Evolutionary conservation across 2,797 vertebrate species (phyloP).

Genomic region (Silurus lanzhouensis): DNA sequence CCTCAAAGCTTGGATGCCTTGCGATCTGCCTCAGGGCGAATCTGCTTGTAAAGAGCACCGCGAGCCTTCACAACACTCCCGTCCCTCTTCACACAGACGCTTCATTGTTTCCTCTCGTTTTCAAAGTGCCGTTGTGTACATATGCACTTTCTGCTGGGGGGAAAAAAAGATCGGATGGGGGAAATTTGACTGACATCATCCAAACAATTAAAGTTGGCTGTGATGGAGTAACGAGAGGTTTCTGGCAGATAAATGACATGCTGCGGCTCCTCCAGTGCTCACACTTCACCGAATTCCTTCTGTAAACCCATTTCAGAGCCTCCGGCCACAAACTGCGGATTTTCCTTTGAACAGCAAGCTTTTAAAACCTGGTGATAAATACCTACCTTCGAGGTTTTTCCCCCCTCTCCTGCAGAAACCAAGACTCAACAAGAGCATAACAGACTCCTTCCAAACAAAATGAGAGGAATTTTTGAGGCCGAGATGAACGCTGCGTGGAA

Average conservation of each 20-base stretch:
- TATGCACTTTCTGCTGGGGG: constrained; percentile 60
- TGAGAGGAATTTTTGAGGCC: not conserved
- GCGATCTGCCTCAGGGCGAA: not conserved
- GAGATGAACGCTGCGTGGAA: not conserved
- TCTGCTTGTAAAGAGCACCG: constrained; percentile 26
- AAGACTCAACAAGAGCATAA: not conserved
- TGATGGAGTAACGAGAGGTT: constrained; percentile 66
- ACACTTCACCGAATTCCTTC: constrained; percentile 61
- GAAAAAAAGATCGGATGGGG: not conserved
- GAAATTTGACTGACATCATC: constrained; percentile 67
- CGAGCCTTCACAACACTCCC: constrained; percentile 26
- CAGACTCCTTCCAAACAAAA: constrained; percentile 24
- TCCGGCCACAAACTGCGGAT: constrained; percentile 20
- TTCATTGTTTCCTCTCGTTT: constrained; percentile 63
- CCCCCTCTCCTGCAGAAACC: constrained; percentile 1
- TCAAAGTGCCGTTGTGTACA: constrained; percentile 60
- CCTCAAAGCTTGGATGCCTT: constrained; percentile 14
- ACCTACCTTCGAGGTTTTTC: constrained; percentile 37
- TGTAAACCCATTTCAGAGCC: constrained; percentile 41
- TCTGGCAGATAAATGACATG: constrained; percentile 68
- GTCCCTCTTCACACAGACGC: constrained; percentile 65
- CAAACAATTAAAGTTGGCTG: constrained; percentile 72
- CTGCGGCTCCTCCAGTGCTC: constrained; percentile 54
- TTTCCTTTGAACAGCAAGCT: constrained; percentile 33
- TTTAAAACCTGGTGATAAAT: constrained; percentile 50